Evolutionary conservation across 2,797 vertebrate genomes (phyloP).

Genomic region (Sphenopsis melanotis): DNA sequence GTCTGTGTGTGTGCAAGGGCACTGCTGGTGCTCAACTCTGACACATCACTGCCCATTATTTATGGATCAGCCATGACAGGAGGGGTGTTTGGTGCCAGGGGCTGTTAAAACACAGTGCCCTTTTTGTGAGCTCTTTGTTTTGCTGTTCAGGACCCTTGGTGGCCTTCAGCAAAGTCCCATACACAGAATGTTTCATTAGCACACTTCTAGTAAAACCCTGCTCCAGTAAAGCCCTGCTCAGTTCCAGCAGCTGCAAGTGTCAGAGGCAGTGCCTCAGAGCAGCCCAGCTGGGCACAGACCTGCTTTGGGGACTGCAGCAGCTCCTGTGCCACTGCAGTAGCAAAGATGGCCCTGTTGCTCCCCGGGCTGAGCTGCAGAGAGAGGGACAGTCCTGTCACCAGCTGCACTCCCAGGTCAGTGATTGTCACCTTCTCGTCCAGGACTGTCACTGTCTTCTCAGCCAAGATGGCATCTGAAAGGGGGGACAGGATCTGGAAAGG

Average conservation of each 20-base stretch:
- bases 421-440: constrained; percentile 91
- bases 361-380: constrained; percentile 89
- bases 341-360: constrained; percentile 87
- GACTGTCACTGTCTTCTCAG: constrained; percentile 86
- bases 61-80: neutral
- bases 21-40: neutral
- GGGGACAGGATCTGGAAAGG: constrained; percentile 86
- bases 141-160: neutral
- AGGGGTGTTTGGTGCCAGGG: neutral
- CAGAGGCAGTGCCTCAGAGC: neutral
- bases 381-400: constrained; percentile 85
- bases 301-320: constrained; percentile 84
- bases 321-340: constrained; percentile 84
- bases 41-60: neutral
- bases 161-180: neutral
- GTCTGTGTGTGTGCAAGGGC: neutral
- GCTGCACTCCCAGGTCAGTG: constrained; percentile 87
- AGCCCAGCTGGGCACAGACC: constrained; percentile 62
- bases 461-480: constrained; percentile 86
- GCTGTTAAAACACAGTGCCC: neutral
- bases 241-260: neutral
- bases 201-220: neutral
- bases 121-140: neutral
- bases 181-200: neutral
- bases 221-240: neutral